Evolutionary conservation across 1,140 invertebrate species (phyloP).

Genomic region (Colletes latitarsis): DNA sequence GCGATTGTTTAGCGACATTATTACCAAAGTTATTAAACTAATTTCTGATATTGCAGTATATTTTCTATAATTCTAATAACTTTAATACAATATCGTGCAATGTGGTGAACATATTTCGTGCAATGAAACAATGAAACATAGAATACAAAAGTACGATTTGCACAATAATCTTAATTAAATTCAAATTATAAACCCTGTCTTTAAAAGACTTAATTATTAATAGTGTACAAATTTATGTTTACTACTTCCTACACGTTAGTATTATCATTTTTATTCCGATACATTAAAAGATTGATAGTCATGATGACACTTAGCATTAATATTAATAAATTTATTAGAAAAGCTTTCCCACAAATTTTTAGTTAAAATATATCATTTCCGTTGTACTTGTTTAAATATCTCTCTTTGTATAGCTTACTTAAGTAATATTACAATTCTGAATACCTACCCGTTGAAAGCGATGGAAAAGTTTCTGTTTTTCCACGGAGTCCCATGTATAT

Average conservation of each 20-base stretch:
- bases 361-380: slow-evolving; percentile 39
- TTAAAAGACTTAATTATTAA: slow-evolving; percentile 14
- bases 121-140: background rate
- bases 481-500: slow-evolving; percentile 84
- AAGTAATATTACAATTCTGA: slow-evolving; percentile 53
- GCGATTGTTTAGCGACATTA: background rate
- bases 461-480: slow-evolving; percentile 74
- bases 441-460: slow-evolving; percentile 79
- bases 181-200: background rate
- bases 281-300: slow-evolving; percentile 7
- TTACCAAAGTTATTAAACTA: background rate
- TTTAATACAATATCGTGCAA: slow-evolving; percentile 9
- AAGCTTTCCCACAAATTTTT: slow-evolving; percentile 29
- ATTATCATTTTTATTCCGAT: slow-evolving; percentile 25
- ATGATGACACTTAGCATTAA: slow-evolving; percentile 1
- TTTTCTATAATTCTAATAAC: background rate
- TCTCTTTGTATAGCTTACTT: background rate
- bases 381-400: slow-evolving; percentile 20
- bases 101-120: slow-evolving; percentile 1
- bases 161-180: background rate
- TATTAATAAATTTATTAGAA: slow-evolving; percentile 23
- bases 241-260: slow-evolving; percentile 25
- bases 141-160: background rate
- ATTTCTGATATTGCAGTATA: background rate
- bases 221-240: slow-evolving; percentile 13